Evolutionary conservation across 2,113 vertebrate genomes (phyloP).

Genomic region (Serilophus lunatus): DNA sequence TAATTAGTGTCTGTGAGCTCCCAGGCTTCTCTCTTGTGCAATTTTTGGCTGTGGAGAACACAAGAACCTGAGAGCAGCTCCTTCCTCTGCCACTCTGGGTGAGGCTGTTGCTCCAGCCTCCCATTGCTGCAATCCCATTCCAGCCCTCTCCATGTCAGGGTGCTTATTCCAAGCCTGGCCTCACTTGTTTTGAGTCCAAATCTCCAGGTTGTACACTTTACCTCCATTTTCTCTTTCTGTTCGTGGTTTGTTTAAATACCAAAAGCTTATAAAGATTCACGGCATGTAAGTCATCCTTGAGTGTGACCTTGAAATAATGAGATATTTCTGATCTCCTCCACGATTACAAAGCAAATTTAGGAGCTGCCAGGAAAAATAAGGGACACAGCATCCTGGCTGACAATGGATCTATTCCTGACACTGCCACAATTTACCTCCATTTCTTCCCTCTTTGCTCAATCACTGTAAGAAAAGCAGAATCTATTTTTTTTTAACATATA

Average conservation of each 20-base stretch:
- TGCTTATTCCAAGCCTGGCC: not conserved
- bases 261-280: not conserved
- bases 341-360: not conserved
- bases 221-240: not conserved
- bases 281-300: not conserved
- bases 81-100: conserved; percentile 17
- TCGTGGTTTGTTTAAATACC: not conserved
- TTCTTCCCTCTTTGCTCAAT: not conserved
- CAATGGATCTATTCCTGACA: not conserved
- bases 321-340: not conserved
- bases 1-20: not conserved
- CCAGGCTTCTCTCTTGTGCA: not conserved
- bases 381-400: not conserved
- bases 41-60: not conserved
- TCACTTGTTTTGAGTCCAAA: not conserved
- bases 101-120: not conserved
- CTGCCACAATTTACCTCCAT: not conserved
- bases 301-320: not conserved
- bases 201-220: not conserved
- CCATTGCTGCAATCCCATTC: not conserved
- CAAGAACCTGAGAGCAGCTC: not conserved
- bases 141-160: not conserved
- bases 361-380: not conserved
- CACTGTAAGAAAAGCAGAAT: not conserved
- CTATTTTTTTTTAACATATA: not conserved